Evolutionary conservation across 1,140 invertebrate species (phyloP).

Genomic region (Drosophila kohkoa): DNA sequence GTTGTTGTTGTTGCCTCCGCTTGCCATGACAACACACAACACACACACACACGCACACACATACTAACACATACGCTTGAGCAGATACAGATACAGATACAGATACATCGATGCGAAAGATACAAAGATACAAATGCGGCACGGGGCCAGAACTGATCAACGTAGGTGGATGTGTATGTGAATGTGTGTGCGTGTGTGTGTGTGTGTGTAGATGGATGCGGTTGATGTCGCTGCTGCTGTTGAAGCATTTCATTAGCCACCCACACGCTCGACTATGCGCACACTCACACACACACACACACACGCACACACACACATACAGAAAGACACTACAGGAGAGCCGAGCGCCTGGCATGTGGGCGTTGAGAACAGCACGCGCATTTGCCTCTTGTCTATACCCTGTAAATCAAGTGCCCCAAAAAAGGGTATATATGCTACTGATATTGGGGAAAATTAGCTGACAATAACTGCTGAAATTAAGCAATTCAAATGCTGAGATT

Average conservation of each 20-base stretch:
- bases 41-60: constrained; percentile 12
- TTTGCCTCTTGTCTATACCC: constrained; percentile 57
- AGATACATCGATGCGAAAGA: constrained; percentile 15
- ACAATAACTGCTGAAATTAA: constrained; percentile 1
- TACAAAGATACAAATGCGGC: constrained; percentile 9
- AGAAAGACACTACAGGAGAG: constrained; percentile 27
- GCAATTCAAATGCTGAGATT: too few species aligned
- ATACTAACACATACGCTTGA: not conserved
- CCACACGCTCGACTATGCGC: constrained; percentile 58
- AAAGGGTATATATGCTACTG: not conserved
- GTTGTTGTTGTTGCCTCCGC: not conserved
- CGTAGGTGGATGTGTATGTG: constrained; percentile 24
- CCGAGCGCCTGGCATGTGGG: constrained; percentile 58
- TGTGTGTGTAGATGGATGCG: constrained; percentile 40
- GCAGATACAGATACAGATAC: too few species aligned
- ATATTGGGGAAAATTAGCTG: too few species aligned
- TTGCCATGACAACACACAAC: constrained; percentile 65
- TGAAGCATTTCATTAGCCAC: constrained; percentile 82
- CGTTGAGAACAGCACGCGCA: constrained; percentile 66
- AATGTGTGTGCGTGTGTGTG: constrained; percentile 5
- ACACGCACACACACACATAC: too few species aligned
- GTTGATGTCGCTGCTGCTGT: constrained; percentile 70
- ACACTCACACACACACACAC: constrained; percentile 47
- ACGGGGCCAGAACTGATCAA: constrained; percentile 53
- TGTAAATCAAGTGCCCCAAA: constrained; percentile 6